Percentiles rank a stretch among this genome's conserved stretches.
phyloP scores from a whole-genome alignment of 1,140 invertebrate genomes.

The Atta colombica region DNA sequence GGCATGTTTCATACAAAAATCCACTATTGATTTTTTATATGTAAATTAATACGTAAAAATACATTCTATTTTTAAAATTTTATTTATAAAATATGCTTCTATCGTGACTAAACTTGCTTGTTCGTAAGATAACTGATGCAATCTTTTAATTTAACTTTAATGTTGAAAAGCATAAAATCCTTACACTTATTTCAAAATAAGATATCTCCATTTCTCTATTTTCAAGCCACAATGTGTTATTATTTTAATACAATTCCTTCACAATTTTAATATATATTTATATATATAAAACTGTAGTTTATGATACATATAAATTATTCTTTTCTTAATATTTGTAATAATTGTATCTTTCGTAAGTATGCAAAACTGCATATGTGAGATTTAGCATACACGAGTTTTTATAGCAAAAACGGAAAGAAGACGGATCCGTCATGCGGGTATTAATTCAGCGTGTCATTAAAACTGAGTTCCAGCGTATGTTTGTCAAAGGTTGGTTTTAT shows the following conservation, averaged over 20 bases:
- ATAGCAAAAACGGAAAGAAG: constrained; percentile 24
- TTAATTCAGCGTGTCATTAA: constrained; percentile 72
- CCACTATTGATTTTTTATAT: neutral
- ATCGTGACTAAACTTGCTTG: neutral
- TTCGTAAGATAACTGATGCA: neutral
- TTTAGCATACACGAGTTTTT: constrained; percentile 39
- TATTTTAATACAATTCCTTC: neutral
- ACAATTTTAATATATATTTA: neutral
- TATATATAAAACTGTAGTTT: neutral
- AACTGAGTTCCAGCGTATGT: constrained; percentile 51
- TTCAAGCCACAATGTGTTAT: neutral
- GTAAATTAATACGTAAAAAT: too few relatives aligned
- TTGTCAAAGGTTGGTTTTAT: constrained; percentile 69
- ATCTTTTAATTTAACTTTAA: neutral
- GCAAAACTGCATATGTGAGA: constrained; percentile 28
- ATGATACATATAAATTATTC: neutral
- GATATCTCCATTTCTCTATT: neutral
- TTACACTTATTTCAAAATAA: constrained; percentile 1
- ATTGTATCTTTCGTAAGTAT: constrained; percentile 5
- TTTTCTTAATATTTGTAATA: constrained; percentile 13
- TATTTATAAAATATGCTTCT: neutral
- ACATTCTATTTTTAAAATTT: too few relatives aligned
- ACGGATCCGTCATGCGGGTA: constrained; percentile 47
- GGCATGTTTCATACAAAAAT: neutral
- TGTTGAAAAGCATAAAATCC: neutral